Conservation (phyloP, 2,888 invertebrate species). For the Lithosia quadra region DNA sequence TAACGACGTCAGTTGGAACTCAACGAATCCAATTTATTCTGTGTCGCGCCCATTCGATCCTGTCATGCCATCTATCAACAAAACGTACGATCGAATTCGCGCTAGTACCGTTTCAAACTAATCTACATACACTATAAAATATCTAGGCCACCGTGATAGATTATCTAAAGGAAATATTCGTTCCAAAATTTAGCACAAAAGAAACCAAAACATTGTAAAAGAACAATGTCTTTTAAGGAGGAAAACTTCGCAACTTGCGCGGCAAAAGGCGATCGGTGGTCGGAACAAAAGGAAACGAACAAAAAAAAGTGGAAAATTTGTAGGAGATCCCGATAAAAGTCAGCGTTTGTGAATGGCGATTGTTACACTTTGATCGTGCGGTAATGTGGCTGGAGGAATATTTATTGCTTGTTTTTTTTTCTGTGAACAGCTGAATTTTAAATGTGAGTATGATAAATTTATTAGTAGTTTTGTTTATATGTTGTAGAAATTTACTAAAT, state of each 20-base stretch:
- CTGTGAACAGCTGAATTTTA: slow-evolving; percentile 5
- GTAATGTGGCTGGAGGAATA: slow-evolving; percentile 38
- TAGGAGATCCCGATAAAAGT: slow-evolving; percentile 29
- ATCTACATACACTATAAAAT: slow-evolving; percentile 47
- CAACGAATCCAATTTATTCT: slow-evolving; percentile 36
- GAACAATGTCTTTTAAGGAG: slow-evolving; percentile 31
- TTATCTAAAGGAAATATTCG: slow-evolving; percentile 42
- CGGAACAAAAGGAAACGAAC: slow-evolving; percentile 34
- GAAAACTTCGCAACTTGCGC: slow-evolving; percentile 18
- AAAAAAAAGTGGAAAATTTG: slow-evolving; percentile 31
- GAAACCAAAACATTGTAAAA: slow-evolving; percentile 24
- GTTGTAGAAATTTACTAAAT: too few species aligned
- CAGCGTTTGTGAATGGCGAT: slow-evolving; percentile 37
- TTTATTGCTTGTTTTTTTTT: slow-evolving; percentile 15
- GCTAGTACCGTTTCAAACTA: slow-evolving; percentile 42
- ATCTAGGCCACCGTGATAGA: slow-evolving; percentile 49
- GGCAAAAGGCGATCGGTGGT: slow-evolving; percentile 25
- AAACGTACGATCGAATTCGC: slow-evolving; percentile 48
- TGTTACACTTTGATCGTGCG: slow-evolving; percentile 43
- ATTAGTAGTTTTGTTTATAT: background rate
- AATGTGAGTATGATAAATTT: slow-evolving; percentile 4
- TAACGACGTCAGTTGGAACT: slow-evolving; percentile 1
- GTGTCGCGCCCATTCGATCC: slow-evolving; percentile 31
- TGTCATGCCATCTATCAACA: slow-evolving; percentile 50
- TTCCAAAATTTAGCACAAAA: slow-evolving; percentile 24